Conservation (phyloP, 2,888 invertebrate species). For the Drosophila cognata region DNA sequence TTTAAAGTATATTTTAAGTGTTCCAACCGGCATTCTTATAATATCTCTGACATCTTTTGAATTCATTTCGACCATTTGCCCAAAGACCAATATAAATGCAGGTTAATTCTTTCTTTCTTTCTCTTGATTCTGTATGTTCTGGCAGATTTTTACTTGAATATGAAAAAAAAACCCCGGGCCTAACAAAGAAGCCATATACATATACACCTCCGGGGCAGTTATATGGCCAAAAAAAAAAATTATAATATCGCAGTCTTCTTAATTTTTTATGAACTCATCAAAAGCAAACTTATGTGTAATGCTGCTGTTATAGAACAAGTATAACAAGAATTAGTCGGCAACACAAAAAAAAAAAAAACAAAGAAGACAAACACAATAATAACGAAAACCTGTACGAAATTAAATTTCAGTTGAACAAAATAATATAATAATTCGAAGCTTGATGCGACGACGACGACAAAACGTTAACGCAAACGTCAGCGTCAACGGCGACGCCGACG, state of each 20-base stretch:
- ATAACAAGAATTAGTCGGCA: slow-evolving; percentile 50
- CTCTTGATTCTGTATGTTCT: not conserved
- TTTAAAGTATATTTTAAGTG: not conserved
- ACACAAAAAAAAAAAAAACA: slow-evolving; percentile 9
- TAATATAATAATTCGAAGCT: slow-evolving; percentile 1
- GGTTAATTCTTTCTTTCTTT: slow-evolving; percentile 4
- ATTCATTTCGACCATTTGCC: not conserved
- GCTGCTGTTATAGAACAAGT: slow-evolving; percentile 57
- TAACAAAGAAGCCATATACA: slow-evolving; percentile 16
- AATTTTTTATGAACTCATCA: slow-evolving; percentile 39
- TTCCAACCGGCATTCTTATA: not conserved
- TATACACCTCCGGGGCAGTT: slow-evolving; percentile 4
- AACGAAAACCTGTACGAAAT: slow-evolving; percentile 57
- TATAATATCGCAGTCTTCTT: slow-evolving; percentile 22
- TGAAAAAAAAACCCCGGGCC: slow-evolving; percentile 30
- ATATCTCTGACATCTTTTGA: too few relatives aligned
- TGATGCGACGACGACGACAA: not conserved
- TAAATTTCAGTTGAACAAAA: slow-evolving; percentile 48
- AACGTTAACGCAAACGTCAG: not conserved
- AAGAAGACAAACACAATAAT: slow-evolving; percentile 12
- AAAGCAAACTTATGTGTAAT: slow-evolving; percentile 21
- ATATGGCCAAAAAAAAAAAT: slow-evolving; percentile 19
- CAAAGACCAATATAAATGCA: not conserved
- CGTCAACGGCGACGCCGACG: not conserved
- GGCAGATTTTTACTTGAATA: not conserved